phyloP scores from a whole-genome alignment of 2,113 vertebrate species.

The Trematocara marginatum region DNA sequence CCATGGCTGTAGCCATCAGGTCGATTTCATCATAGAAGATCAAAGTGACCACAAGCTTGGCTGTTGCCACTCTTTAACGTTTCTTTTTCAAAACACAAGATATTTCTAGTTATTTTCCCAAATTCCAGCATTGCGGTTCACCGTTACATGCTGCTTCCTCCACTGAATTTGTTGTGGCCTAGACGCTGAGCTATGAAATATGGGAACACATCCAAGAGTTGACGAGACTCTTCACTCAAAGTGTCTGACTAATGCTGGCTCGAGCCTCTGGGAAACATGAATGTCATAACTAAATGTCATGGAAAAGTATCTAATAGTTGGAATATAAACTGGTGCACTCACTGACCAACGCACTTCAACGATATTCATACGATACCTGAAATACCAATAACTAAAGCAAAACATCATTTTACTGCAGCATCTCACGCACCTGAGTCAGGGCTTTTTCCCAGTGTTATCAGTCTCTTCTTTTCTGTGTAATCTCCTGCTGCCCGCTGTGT shows the following conservation, averaged over 20 bases:
- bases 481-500: background rate
- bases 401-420: background rate
- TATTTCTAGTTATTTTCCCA: background rate
- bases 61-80: background rate
- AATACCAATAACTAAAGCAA: background rate
- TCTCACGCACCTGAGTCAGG: background rate
- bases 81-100: background rate
- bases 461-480: background rate
- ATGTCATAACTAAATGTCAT: background rate
- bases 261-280: background rate
- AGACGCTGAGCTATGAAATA: accelerated
- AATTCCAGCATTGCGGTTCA: accelerated
- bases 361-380: background rate
- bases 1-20: background rate
- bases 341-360: background rate
- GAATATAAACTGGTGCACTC: background rate
- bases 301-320: background rate
- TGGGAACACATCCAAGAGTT: accelerated
- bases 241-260: background rate
- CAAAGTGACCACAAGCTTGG: background rate
- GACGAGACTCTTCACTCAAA: background rate
- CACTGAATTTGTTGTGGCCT: background rate
- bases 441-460: background rate
- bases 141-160: background rate
- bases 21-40: background rate